Evolutionary conservation across 2,113 vertebrate species (phyloP), one percentile per base, ranked within the genome.

Genomic region (Gila orcuttii): DNA sequence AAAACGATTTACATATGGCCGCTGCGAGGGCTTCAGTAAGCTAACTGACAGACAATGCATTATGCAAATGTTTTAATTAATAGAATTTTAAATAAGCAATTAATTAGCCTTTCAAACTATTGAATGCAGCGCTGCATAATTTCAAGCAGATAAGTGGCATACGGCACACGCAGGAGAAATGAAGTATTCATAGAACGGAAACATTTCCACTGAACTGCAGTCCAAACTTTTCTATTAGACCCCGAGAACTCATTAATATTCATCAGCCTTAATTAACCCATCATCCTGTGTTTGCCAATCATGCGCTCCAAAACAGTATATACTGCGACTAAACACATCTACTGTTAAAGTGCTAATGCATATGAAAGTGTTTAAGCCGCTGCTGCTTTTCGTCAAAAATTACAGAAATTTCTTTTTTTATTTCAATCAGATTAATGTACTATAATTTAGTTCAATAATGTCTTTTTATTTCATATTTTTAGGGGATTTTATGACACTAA

Each of bases 31-130:
- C 42, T 84, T 31, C 28, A 79, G 57, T 84, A 79, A 73, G 25
- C 45, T 55, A 79, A 60, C 69, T 55, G 39, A 23, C 55, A 50
- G 55, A 79, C 64, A 87, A 87, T 80, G 45, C 75, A 87, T 87
- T 87, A 87, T 87, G 86, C 62, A 87, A 84, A 87, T 84, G 19
- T 15, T 84, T 83, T 68, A 84, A 87, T 84, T 84, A 84, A 59
- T 68, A 78, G 73, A 83, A 83, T 69, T 75, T 68, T 77, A 69
- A 50, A 69, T 83, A 57, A 81, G 85, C 66, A 73, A 81, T 86
- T 80, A 73, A 86, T 86, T 86, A 86, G 59, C 66, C 68, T 73
- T 74, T 81, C 68, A 81, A 60, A 77, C 59, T 73, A 81, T 62
- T 86, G 85, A 81, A 75, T 21, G 50, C 62, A 9, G 23, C 15